Evolutionary conservation across 1,140 invertebrate genomes (phyloP), one percentile per base, ranked within the genome.

Genomic region (Calliphora vicina): DNA sequence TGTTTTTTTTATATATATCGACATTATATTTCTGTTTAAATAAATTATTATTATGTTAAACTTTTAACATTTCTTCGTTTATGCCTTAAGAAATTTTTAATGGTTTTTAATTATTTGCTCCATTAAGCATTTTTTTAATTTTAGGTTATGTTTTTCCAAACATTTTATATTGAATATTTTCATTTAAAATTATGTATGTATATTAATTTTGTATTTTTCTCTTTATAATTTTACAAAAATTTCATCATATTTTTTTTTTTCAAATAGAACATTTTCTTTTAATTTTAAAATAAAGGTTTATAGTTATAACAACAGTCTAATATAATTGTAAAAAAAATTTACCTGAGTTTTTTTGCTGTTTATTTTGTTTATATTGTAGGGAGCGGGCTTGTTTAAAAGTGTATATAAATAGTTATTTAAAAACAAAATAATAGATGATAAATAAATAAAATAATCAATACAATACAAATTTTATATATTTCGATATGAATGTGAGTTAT

Each of bases 1-100:
- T 67, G n/a, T n/a, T n/a, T n/a, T n/a, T 67, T 67, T 67, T 23
- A 67, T 67, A 23, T 67, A 67, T 67, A 67, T 67, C 61, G 61
- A 67, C 61, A 67, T 67, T 12, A 25, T 6, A 25, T 67, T 67
- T 61, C n/a, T 61, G 6, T 6, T 61, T 61, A 17, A 57, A 15
- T 57, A 3, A 15, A 57, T 57, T 57, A 57, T 61, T 61, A 17
- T n/a, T n/a, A n/a, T n/a, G n/a, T n/a, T n/a, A n/a, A n/a, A n/a
- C n/a, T n/a, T n/a, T n/a, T n/a, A n/a, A n/a, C n/a, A n/a, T n/a
- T n/a, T n/a, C n/a, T n/a, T n/a, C n/a, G n/a, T n/a, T n/a, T n/a
- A n/a, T n/a, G n/a, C n/a, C n/a, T n/a, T n/a, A n/a, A n/a, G n/a
- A n/a, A n/a, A n/a, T n/a, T n/a, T n/a, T n/a, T n/a, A n/a, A n/a